Base-by-base conservation (phyloP, 2,888 invertebrate genomes). In the Auanema sp. region DNA sequence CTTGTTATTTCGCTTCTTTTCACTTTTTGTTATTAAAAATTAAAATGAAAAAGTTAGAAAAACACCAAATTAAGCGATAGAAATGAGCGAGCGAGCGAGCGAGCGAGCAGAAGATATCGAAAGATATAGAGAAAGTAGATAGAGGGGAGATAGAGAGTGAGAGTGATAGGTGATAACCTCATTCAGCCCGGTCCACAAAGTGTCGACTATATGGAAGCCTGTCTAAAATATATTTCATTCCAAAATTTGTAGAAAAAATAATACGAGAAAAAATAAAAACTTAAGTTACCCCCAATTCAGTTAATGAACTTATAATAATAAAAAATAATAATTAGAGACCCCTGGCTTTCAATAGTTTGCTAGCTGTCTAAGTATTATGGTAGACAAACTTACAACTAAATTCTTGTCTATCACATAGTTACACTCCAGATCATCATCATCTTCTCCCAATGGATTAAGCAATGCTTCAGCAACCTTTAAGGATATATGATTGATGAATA, bases 401-500 rank as follows among this genome's bases (percentile, higher is more conserved):
- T 81, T 80, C 64, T 79, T 80, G 69, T 81, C 80, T 54, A 80
- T 78, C 40, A 80, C 72, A 51, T 78, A 80, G 44, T 80, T 80
- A 65, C 77, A 76, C 50, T 77, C 73, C 18, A 77, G 56, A 68
- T 74, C 72, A 44, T 77, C 74, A 50, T 74, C 73, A 44, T 75
- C 75, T 40, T 77, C 73, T 49, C 80, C 80, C 16, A 81, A 55
- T 4, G 81, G 80, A 64, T 81, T 81, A 43, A 81, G 63, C 52
- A 81, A 66, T 1, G 81, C 80, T 56, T 81, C 80, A 12, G 80
- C 81, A 6, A 79, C 79, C 65, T 79, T 70, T 65, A 62, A 67
- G 8, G 14, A 10, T 21, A 5, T n/a, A 59, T 58, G 56, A 16
- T 44, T 21, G 16, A 18, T 16, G 8, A 50, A 3, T 8, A 44